Conservation (phyloP, 2,888 invertebrate species). For the Danaus chrysippus region DNA sequence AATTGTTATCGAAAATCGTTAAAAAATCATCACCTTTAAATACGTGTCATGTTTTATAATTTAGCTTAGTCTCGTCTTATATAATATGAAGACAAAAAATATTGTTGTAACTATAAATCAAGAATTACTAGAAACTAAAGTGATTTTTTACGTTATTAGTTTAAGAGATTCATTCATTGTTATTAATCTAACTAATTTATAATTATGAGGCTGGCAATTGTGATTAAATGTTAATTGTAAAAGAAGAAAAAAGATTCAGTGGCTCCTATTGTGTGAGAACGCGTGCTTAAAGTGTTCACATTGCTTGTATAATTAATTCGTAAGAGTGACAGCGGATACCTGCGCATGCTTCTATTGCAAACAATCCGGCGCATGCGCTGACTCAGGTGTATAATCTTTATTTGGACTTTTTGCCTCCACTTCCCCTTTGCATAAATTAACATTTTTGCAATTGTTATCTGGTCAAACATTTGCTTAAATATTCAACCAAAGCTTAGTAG, state of each 20-base stretch:
- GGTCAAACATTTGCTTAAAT: constrained; percentile 16
- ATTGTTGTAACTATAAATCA: neutral
- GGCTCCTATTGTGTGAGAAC: constrained; percentile 47
- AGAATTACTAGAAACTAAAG: too few species aligned
- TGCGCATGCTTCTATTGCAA: constrained; percentile 53
- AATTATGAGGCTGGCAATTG: neutral
- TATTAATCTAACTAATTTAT: neutral
- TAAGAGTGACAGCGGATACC: constrained; percentile 56
- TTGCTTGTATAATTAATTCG: constrained; percentile 66
- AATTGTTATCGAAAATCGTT: constrained; percentile 46
- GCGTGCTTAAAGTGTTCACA: constrained; percentile 47
- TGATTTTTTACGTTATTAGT: too few species aligned
- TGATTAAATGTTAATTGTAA: constrained; percentile 48
- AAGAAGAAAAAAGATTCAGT: constrained; percentile 39
- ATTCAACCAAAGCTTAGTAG: neutral
- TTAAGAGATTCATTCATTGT: too few species aligned
- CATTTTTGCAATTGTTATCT: constrained; percentile 48
- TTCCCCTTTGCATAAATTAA: constrained; percentile 78
- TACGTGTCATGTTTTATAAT: constrained; percentile 65
- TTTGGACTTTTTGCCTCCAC: constrained; percentile 64
- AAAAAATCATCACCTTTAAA: constrained; percentile 41
- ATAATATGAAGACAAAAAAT: neutral
- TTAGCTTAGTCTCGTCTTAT: constrained; percentile 22
- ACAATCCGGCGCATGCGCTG: constrained; percentile 55
- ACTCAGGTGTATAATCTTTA: constrained; percentile 75